A percentile compares a stretch with the other conserved stretches of the same genome.
Evolutionary conservation across 2,797 vertebrate genomes (phyloP).

Genomic region (Hemibagrus guttatus): DNA sequence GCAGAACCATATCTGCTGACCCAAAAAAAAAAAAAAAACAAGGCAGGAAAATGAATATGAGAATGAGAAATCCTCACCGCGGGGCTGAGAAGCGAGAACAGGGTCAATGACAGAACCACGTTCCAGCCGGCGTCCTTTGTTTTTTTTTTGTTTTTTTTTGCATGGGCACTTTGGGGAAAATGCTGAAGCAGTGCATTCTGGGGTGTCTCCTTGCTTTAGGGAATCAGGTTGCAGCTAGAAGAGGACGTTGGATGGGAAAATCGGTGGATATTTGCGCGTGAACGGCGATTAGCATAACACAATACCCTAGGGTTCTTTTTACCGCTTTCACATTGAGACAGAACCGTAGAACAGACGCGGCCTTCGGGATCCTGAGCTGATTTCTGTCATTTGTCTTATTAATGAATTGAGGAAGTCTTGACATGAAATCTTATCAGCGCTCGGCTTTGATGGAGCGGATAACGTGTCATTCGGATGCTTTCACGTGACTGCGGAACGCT

Average conservation of each 20-base stretch:
- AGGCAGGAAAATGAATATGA: constrained; percentile 45
- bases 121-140: not conserved
- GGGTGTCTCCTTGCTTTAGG: constrained; percentile 32
- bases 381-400: not conserved
- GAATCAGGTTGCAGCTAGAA: constrained; percentile 28
- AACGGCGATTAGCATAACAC: not conserved
- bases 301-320: not conserved
- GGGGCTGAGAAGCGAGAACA: constrained; percentile 37
- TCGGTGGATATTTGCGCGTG: not conserved
- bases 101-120: constrained; percentile 51
- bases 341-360: not conserved
- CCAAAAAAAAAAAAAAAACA: constrained; percentile 43
- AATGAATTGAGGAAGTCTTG: not conserved
- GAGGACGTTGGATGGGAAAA: constrained; percentile 44
- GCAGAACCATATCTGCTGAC: constrained; percentile 56
- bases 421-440: not conserved
- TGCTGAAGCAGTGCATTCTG: constrained; percentile 48
- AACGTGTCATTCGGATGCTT: not conserved
- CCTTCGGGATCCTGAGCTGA: not conserved
- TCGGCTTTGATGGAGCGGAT: not conserved
- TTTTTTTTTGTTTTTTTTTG: not conserved
- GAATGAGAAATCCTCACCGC: constrained; percentile 38
- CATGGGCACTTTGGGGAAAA: constrained; percentile 43
- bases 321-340: not conserved
- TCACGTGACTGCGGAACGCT: not conserved